Percentiles rank a stretch among this genome's conserved stretches.
Evolutionary conservation across 2,888 invertebrate species (phyloP).

Genomic region (Xylota sylvarum): DNA sequence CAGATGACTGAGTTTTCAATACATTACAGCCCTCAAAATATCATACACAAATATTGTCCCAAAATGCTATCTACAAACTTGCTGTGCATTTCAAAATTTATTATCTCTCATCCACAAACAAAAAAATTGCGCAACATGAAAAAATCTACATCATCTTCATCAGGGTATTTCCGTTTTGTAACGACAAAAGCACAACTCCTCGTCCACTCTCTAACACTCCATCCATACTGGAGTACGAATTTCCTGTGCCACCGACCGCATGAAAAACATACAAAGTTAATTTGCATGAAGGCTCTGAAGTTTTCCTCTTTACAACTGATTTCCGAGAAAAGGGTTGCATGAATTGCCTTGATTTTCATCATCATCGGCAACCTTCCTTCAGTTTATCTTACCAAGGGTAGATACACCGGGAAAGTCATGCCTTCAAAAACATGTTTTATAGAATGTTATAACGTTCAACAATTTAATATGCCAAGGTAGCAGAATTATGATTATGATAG

Average conservation of each 20-base stretch:
- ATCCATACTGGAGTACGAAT: neutral
- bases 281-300: constrained; percentile 29
- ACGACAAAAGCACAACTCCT: constrained; percentile 7
- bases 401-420: neutral
- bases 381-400: neutral
- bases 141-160: neutral
- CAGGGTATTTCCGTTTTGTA: neutral
- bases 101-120: neutral
- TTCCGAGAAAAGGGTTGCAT: neutral
- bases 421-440: neutral
- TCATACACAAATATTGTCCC: neutral
- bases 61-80: neutral
- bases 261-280: constrained; percentile 20
- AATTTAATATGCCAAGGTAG: constrained; percentile 36
- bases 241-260: constrained; percentile 22
- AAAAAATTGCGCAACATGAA: neutral
- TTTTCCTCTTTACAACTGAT: constrained; percentile 15
- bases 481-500: constrained; percentile 1
- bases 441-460: constrained; percentile 7
- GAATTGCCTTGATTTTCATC: neutral
- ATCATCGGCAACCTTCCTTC: constrained; percentile 3
- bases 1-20: too few relatives aligned
- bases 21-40: neutral
- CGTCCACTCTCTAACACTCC: neutral
- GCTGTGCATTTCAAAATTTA: neutral